Base-by-base conservation (phyloP, 1,140 invertebrate species). In the Archegozetes longisetosus region DNA sequence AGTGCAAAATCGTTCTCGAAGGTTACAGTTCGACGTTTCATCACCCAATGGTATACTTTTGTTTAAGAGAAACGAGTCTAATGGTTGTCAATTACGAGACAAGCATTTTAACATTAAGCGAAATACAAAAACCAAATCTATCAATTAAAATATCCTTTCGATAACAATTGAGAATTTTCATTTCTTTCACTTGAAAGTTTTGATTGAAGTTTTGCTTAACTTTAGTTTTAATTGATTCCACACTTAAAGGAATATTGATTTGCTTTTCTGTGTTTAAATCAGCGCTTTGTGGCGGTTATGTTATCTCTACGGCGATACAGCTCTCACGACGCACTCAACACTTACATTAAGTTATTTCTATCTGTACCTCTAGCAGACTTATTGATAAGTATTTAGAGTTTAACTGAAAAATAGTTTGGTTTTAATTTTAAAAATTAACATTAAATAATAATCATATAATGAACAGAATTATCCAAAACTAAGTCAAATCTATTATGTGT, bases 171-270 rank as follows among this genome's bases (percentile, higher is more conserved):
- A n/a, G n/a, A n/a, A n/a, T 60, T 23, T 60, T 49, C 13, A 32
- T 32, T 53, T n/a, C 48, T 22, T 32, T 27, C 28, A 17, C 47
- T 20, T 58, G 27, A 26, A 27, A 27, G 12, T 28, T 24, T 17
- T 28, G 46, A 13, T 51, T 61, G 56, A 32, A 32, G 14, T 23
- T n/a, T 47, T 12, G 22, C 54, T 28, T 27, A 27, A 26, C 24
- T 54, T 22, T 40, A 23, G n/a, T n/a, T n/a, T n/a, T n/a, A n/a
- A n/a, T n/a, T n/a, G n/a, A n/a, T n/a, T n/a, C n/a, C n/a, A n/a
- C n/a, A n/a, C n/a, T 98, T 40, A 98, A 98, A 75, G 94, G 94
- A 47, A 91, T 98, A 65, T 94, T 91, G n/a, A 84, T 98, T 65
- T 96, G 92, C 75, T 98, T 98, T 75, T 84, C 86, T 54, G 97